Evolutionary conservation across 2,888 invertebrate species (phyloP), one percentile per base, ranked within the genome.

Genomic region (Apamea crenata): DNA sequence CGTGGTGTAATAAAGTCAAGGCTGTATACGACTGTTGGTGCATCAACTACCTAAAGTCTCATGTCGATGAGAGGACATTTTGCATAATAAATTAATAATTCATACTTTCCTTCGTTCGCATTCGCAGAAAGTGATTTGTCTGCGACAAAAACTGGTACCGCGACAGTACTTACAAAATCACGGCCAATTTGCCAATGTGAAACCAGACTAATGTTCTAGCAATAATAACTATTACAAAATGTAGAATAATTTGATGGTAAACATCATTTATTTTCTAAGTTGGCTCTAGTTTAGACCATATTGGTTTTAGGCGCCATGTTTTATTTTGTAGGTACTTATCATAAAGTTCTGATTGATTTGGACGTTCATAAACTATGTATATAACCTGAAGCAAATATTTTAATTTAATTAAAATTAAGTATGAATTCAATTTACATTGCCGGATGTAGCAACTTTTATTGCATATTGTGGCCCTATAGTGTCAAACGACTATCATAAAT

Each of bases 401-500:
- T 53, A 67, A 67, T 72, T 65, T 63, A 0, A 29, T 53, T 70
- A 16, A 1, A 77, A 67, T 71, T 36, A 59, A 44, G 68, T 65
- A 74, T 67, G 25, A 7, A 56, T 72, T 66, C 8, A 25, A 73
- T 74, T 40, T 74, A 44, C 25, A 63, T 71, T 56, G 29, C 40
- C 71, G 61, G 65, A 66, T 69, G 69, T 73, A 56, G 47, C 61
- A 18, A 71, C 21, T 67, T 80, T 70, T 29, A 65, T 21, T 14
- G 8, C 36, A 69, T 50, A 53, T 47, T 72, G 61, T 67, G 61
- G 47, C 47, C 74, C 71, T 77, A 65, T 14, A 63, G 18, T 66
- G 65, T 73, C 76, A 82, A 74, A 61, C 18, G 8, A 10, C 29
- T 69, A 53, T 47, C 47, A 75, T 78, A 70, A 77, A 85, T 79